Evolutionary conservation across 2,113 vertebrate genomes (phyloP), one percentile per base, ranked within the genome.

Genomic region (Sinocyclocheilus rhinocerous): DNA sequence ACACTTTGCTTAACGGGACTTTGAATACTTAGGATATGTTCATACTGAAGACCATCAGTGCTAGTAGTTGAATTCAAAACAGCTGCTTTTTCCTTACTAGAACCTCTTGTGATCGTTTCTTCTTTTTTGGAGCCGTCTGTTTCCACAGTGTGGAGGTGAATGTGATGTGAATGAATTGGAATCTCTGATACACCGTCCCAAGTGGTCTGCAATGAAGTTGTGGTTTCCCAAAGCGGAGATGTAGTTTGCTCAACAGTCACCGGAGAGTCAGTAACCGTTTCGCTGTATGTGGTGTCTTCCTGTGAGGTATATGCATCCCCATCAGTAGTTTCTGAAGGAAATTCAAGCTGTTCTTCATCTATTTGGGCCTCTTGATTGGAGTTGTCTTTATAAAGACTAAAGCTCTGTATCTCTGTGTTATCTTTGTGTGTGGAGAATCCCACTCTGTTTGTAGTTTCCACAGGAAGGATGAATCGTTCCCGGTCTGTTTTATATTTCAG

Each of bases 211-310:
- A 84, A 85, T 63, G 88, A 82, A 61, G 89, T 79, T 81, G 91
- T 89, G 84, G 91, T 87, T 88, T 87, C 57, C 24, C 26, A 86
- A 52, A 88, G 48, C 1, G 29, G 85, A 86, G 88, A 87, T 52
- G 90, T 91, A 7, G 84, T 90, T 83, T 87, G 86, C 76, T 89
- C 81, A 8, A 2, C 29, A 52, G 83, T 80, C 52, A 1, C 29
- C 15, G 90, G 91, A 67, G 80, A 87, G 26, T 88, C 89, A 84
- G 92, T 93, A 82, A 91, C 90, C 15, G 70, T 67, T 61, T 87
- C 81, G 77, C n/a, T 82, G 86, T 90, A 83, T 76, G 87, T 67
- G 70, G 83, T 83, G 75, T 91, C 86, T 83, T 91, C 87, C 50
- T 87, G 61, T 45, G 52, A 76, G 75, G 81, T 22, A 82, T 63